phyloP scores from a whole-genome alignment of 2,888 invertebrate species.

The Quadroppia sp. region DNA sequence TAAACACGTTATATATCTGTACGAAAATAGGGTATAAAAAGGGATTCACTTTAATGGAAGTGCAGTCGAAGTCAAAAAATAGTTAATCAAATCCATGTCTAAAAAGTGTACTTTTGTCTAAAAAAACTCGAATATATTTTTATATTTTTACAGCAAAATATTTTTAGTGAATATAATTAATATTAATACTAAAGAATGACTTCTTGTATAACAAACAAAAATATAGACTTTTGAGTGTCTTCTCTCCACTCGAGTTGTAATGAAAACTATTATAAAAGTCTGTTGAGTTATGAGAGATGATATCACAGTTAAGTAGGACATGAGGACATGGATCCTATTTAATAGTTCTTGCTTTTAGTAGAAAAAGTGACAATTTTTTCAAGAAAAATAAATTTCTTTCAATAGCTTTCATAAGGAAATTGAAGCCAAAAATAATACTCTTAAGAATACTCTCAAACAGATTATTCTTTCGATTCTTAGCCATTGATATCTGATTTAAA shows the following conservation, averaged over 20 bases:
- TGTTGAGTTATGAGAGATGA: not conserved
- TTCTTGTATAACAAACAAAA: too few species aligned
- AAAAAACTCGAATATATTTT: not conserved
- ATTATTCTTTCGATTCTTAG: not conserved
- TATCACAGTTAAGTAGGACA: not conserved
- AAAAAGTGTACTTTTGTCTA: too few species aligned
- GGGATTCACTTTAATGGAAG: not conserved
- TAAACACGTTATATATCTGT: not conserved
- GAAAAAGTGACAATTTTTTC: not conserved
- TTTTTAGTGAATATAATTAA: too few species aligned
- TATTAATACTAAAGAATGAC: too few species aligned
- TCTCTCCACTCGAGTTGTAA: not conserved
- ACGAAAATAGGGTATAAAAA: not conserved
- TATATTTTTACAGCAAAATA: too few species aligned
- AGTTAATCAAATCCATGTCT: not conserved
- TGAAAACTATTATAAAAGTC: not conserved
- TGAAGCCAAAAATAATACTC: not conserved
- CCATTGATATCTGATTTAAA: not conserved
- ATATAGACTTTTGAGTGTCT: too few species aligned
- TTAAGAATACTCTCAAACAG: not conserved
- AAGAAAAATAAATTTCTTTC: not conserved
- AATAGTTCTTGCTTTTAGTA: not conserved
- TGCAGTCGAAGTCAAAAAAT: not conserved
- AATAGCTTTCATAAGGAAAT: conserved; percentile 1
- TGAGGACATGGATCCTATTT: not conserved